Base-by-base conservation (phyloP, 2,888 invertebrate species). In the Dilophus febrilis region DNA sequence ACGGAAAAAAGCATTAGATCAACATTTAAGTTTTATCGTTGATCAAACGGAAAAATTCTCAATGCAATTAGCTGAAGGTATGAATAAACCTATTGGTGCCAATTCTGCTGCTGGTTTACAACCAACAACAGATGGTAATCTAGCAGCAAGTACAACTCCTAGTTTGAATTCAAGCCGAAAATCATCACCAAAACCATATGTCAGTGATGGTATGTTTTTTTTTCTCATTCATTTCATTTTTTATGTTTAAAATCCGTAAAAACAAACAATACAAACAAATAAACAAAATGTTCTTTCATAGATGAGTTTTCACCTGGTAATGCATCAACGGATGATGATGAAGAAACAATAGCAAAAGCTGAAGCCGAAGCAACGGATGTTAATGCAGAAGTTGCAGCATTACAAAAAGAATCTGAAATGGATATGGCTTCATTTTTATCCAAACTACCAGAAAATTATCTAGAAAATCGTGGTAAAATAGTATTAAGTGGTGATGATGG, bases 41-140 rank as follows among this genome's bases (percentile, higher is more conserved):
- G 95, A 94, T 64, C 90, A 92, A 65, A 95, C 97, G 0, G 97
- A 98, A 64, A 91, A 90, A 57, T 95, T 92, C 68, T 92, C 92
- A 28, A 82, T 84, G 22, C 77, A 85, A 65, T 65, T 91, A 43
- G 86, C 88, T 4, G 87, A 88, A 61, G 84, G 83, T 47, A 77
- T 88, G 70, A 79, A 78, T 51, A 73, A 76, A 58, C 59, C 66
- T 36, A 22, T 8, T 6, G 8, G 4, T 6, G 22, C 8, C 4
- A 4, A 4, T 4, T 4, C 4, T 6, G 22, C 22, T 4, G 22
- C 8, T 6, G n/a, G n/a, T n/a, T n/a, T n/a, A n/a, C n/a, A n/a
- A n/a, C n/a, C n/a, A n/a, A 58, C 54, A 12, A 49, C 51, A 27
- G 47, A 49, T 32, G n/a, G n/a, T n/a, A 36, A 47, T 17, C 48